Base-by-base conservation (phyloP, 2,888 invertebrate species). In the Chymomyza caudatula region DNA sequence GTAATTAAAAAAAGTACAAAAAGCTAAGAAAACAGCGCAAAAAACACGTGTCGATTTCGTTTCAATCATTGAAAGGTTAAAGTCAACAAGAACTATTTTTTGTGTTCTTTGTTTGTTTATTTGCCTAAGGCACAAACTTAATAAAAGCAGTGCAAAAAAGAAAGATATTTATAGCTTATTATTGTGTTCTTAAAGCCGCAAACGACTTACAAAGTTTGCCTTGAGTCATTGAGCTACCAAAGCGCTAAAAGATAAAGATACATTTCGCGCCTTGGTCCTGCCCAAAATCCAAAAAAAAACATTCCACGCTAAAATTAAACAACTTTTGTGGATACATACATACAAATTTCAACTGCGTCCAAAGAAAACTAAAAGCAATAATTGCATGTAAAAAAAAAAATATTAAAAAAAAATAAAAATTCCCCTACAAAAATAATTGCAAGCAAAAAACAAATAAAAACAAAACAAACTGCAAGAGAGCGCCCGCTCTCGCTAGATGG, bases 1-100 rank as follows among this genome's bases (percentile, higher is more conserved):
- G 49, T 64, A 73, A 82, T 64, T 64, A 64, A 76, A 65, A 63
- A 54, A 54, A 68, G 23, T 56, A 44, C 23, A 69, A 57, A 42
- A 43, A 54, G 37, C 58, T 22, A 69, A 60, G 47, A 55, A 47
- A 56, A 55, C 43, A 23, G n/a, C 17, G n/a, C n/a, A 58, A 29
- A 64, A 62, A 62, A 64, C 75, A 76, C 74, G 74, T 74, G 74
- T 74, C 64, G 52, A 60, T 51, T 20, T 60, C 53, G 64, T 58
- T 51, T 69, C 63, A 64, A 47, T 47, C 44, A 47, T 6, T 47
- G 44, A 15, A 13, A 47, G 44, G 44, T 17, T 17, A 47, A 47
- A 47, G 17, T 47, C 15, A 47, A 47, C 17, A 55, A 55, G 6
- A 37, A 11, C 13, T 19, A 37, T 19, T 29, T 25, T 42, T 6